Base-by-base conservation (phyloP, 2,888 invertebrate species). In the Pachymerium ferrugineum region DNA sequence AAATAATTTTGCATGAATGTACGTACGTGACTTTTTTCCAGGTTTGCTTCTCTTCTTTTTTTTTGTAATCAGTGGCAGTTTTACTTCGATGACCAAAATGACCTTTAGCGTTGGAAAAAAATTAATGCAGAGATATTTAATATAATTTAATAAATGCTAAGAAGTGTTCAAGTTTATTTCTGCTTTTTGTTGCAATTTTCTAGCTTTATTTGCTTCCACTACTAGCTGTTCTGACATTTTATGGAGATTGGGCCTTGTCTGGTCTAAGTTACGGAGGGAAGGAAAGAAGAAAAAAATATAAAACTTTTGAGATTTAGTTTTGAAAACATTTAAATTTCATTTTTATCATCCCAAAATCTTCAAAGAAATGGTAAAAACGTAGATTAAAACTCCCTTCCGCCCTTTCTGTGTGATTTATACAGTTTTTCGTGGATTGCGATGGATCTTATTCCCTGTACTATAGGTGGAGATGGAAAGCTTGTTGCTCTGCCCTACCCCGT, bases 171-270 rank as follows among this genome's bases (percentile, higher is more conserved):
- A 6, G 3, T 28, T 67, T 3, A 2, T 12, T 16, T 12, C 12
- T 22, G 67, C 67, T 25, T 6, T 28, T 6, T 19, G 19, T 25
- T 67, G 3, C 12, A 38, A 38, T 38, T 38, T 38, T 3, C 5
- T 12, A 67, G 67, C 19, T 67, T 67, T 67, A 67, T 67, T 67
- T 67, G 12, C 38, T 16, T 12, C 38, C 38, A 38, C 38, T 38
- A 38, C 67, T 67, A 16, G 67, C 67, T 67, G 25, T 16, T 67
- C 67, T 25, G 67, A 12, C 67, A 67, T 67, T 67, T 28, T 67
- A 38, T 38, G 38, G 38, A 38, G 38, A 38, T 38, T 38, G 12
- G 38, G 38, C 16, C 38, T 38, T 16, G 38, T 6, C 38, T 4
- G 16, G 5, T 38, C 16, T 16, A 8, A 38, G n/a, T 38, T 38